Conservation (phyloP, 2,113 vertebrate species). For the Ceuthmochares aereus region DNA sequence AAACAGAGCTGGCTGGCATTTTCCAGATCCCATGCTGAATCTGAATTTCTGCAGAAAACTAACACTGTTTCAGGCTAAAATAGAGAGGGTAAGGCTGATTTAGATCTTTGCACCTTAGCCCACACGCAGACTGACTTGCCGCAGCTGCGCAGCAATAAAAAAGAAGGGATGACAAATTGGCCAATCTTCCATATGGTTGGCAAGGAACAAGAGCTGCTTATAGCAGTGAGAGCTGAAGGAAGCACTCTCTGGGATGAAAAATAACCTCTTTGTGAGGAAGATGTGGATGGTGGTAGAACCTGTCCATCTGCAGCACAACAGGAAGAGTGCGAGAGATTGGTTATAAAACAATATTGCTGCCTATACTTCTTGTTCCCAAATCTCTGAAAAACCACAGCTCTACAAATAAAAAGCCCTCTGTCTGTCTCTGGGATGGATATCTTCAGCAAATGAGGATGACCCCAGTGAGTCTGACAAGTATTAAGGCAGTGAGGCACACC, state of each 20-base stretch:
- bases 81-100: not conserved
- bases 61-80: not conserved
- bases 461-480: not conserved
- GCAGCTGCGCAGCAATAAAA: not conserved
- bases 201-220: not conserved
- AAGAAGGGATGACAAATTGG: not conserved
- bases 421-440: not conserved
- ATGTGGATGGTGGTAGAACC: not conserved
- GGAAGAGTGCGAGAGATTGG: not conserved
- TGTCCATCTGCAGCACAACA: not conserved
- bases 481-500: not conserved
- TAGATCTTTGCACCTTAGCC: not conserved
- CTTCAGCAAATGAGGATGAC: not conserved
- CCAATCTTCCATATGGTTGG: not conserved
- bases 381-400: not conserved
- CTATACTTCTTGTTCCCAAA: not conserved
- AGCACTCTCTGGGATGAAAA: not conserved
- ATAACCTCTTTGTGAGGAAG: not conserved
- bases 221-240: not conserved
- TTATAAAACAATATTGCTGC: not conserved
- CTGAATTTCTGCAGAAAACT: not conserved
- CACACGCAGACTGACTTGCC: accelerated
- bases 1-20: not conserved
- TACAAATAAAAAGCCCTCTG: not conserved
- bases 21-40: not conserved